Evolutionary conservation across 2,113 vertebrate genomes (phyloP).

Genomic region (Choloepus hoffmanni): DNA sequence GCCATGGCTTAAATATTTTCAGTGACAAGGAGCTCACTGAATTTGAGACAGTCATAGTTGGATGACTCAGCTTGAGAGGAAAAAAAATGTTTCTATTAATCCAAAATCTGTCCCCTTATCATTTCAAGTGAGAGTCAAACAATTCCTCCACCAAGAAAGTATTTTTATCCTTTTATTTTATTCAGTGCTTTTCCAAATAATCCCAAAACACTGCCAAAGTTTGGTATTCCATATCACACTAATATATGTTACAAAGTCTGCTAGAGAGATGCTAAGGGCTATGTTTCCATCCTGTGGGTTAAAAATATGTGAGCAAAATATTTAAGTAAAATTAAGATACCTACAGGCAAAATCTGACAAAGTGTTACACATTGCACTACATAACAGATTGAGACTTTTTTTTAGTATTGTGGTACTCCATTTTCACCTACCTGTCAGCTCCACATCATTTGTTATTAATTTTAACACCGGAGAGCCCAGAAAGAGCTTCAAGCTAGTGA

Average conservation of each 20-base stretch:
- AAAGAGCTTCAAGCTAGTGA: slow-evolving; percentile 56
- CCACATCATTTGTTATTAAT: slow-evolving; percentile 77
- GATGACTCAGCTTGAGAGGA: background rate
- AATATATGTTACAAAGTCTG: background rate
- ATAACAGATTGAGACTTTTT: slow-evolving; percentile 71
- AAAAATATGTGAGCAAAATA: slow-evolving; percentile 75
- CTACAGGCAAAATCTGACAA: slow-evolving; percentile 74
- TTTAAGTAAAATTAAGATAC: slow-evolving; percentile 77
- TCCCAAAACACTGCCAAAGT: background rate
- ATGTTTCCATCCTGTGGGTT: slow-evolving; percentile 65
- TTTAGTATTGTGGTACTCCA: slow-evolving; percentile 58
- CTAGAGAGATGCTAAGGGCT: slow-evolving; percentile 54
- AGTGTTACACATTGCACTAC: slow-evolving; percentile 55
- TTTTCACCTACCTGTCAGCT: slow-evolving; percentile 72
- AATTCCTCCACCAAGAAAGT: background rate
- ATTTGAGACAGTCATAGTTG: background rate
- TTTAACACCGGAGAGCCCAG: slow-evolving; percentile 65
- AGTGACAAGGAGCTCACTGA: background rate
- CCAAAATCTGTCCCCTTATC: background rate
- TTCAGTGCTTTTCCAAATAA: slow-evolving; percentile 28
- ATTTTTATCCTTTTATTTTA: background rate
- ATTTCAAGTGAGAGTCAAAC: slow-evolving; percentile 10
- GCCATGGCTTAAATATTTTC: background rate
- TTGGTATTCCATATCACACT: background rate
- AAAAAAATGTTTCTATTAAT: background rate